Percentiles rank a stretch among this genome's conserved stretches.
Conservation (phyloP, 2,888 invertebrate genomes). For the Tortricodes alternella region DNA sequence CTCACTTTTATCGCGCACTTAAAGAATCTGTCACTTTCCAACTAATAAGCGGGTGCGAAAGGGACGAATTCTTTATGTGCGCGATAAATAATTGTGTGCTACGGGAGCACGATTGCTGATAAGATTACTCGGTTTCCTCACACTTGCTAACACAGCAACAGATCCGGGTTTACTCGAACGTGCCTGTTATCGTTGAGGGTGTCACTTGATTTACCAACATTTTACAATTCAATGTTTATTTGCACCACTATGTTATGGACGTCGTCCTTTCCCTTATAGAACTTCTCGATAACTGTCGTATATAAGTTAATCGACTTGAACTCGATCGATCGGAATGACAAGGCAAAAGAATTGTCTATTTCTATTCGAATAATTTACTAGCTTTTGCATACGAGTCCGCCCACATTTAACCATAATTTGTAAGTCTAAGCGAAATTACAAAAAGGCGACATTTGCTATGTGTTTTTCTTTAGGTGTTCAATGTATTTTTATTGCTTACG, state of each 20-base stretch:
- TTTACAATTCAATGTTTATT: background rate
- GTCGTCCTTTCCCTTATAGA: background rate
- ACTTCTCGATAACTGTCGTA: slow-evolving; percentile 2
- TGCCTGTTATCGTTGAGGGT: slow-evolving; percentile 12
- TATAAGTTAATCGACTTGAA: slow-evolving; percentile 1
- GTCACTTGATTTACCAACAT: slow-evolving; percentile 16
- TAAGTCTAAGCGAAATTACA: too few species aligned
- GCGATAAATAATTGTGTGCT: too few species aligned
- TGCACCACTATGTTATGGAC: background rate
- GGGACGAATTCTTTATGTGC: too few species aligned
- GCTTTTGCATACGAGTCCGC: background rate
- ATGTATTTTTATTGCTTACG: too few species aligned
- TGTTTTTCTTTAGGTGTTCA: too few species aligned
- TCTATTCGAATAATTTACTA: background rate
- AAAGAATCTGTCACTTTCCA: too few species aligned
- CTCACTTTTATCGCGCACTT: too few species aligned
- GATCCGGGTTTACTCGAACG: background rate
- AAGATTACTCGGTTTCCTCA: too few species aligned
- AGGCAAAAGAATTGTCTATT: background rate
- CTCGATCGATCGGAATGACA: slow-evolving; percentile 10
- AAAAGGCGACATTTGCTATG: too few species aligned
- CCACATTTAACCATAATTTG: background rate
- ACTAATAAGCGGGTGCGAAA: too few species aligned
- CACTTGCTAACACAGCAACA: background rate
- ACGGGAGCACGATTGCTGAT: too few species aligned